Base-by-base conservation (phyloP, 2,888 invertebrate genomes). In the Tupiocoris notatus region DNA sequence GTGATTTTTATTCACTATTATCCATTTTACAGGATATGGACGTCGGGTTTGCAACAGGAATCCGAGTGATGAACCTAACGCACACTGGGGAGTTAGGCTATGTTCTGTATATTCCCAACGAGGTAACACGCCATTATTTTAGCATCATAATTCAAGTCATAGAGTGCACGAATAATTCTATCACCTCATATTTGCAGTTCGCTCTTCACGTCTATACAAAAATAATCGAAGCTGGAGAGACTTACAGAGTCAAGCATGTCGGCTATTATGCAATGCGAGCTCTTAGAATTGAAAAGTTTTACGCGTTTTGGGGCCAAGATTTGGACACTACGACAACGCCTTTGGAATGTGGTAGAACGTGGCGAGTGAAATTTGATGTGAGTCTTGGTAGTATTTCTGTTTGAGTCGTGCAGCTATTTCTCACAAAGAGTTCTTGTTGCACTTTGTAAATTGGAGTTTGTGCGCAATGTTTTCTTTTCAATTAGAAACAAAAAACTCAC, bases 271-370 rank as follows among this genome's bases (percentile, higher is more conserved):
- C 96, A 1, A 94, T 95, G 78, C 86, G 95, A 64, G 91, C 95
- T 0, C 85, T 96, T 22, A 86, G 96, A 68, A 96, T 98, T 2
- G 98, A 98, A 85, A 97, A 97, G 84, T 97, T 98, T 85, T 98
- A 94, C 86, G 98, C 98, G 0, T 98, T 96, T 84, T 98, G 98
- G 98, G 98, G 98, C 0, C 96, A 96, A 83, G 98, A 98, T 85
- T 87, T 98, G 80, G 96, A 96, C 83, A 95, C 96, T 0, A 91
- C 92, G 80, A 97, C 96, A 0, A 98, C 98, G 3, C 98, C 98
- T 0, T 86, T 97, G 2, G 98, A 98, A 85, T 97, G 98, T 83
- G 98, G 98, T 0, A 87, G 98, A 79, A 91, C 93, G 9, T 98
- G 98, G 92, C 89, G 99, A 71, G 98, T 98, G 7, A 97, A 98